phyloP scores from a whole-genome alignment of 2,113 vertebrate genomes.

The Caranx melampygus region DNA sequence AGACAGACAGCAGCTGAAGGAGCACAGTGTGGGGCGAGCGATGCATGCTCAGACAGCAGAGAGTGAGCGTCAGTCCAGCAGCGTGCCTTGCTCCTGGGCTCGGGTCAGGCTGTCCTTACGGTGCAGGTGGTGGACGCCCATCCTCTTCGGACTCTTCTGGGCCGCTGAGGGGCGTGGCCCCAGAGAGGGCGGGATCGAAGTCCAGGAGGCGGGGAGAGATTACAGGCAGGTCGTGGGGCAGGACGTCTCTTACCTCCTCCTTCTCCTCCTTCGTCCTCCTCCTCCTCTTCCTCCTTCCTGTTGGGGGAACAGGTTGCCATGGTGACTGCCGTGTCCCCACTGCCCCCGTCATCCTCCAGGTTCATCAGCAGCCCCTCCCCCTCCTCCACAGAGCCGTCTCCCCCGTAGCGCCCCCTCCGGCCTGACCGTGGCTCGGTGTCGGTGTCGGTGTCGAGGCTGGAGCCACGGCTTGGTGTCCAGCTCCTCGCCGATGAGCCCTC shows the following conservation, averaged over 20 bases:
- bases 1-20: conserved; percentile 31
- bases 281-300: conserved; percentile 79
- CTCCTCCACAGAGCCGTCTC: conserved; percentile 68
- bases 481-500: conserved; percentile 86
- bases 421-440: conserved; percentile 76
- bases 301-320: conserved; percentile 59
- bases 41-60: not conserved
- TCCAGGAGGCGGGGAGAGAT: conserved; percentile 76
- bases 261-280: conserved; percentile 80
- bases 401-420: conserved; percentile 80
- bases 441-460: conserved; percentile 88
- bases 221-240: conserved; percentile 80
- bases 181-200: conserved; percentile 58
- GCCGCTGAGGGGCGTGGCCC: conserved; percentile 74
- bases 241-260: conserved; percentile 85
- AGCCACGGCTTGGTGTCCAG: conserved; percentile 89
- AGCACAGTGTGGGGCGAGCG: conserved; percentile 30
- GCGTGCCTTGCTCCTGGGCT: conserved; percentile 95
- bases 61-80: conserved; percentile 86
- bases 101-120: conserved; percentile 97
- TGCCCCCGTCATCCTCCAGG: conserved; percentile 67
- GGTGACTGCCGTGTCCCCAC: conserved; percentile 63
- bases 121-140: conserved; percentile 97
- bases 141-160: conserved; percentile 94
- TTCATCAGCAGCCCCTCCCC: conserved; percentile 82